Conservation (phyloP, 2,113 vertebrate species). For the Conger conger region DNA sequence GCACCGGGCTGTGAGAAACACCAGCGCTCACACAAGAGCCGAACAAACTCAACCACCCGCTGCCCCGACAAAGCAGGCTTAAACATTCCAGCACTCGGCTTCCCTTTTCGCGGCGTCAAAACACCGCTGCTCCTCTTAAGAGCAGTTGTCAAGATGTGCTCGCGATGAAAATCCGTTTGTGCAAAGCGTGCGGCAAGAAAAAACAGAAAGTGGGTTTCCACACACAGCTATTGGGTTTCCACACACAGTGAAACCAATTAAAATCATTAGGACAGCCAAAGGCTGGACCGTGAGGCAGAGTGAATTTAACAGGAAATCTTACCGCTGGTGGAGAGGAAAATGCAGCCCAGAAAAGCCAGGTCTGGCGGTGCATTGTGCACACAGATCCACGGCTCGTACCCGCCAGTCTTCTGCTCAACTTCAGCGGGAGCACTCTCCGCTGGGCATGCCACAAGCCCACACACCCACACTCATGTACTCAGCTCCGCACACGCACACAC, state of each 20-base stretch:
- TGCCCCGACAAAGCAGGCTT: not conserved
- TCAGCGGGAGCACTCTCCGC: not conserved
- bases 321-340: constrained; percentile 64
- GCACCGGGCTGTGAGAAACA: not conserved
- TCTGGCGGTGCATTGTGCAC: not conserved
- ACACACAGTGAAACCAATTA: constrained; percentile 15
- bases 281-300: not conserved
- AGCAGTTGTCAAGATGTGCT: not conserved
- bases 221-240: not conserved
- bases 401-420: not conserved
- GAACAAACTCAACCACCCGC: not conserved
- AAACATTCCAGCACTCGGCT: too few relatives aligned
- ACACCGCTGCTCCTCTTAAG: not conserved
- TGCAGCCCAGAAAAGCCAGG: constrained; percentile 51
- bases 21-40: not conserved
- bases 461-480: not conserved
- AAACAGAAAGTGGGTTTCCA: not conserved
- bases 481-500: not conserved
- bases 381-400: constrained; percentile 43
- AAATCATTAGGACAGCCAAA: constrained; percentile 15
- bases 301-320: constrained; percentile 50
- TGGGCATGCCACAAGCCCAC: not conserved
- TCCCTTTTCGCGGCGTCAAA: not conserved
- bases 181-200: not conserved
- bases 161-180: not conserved